These are phyloP conservation scores for Saccopteryx leptura DNA, from an alignment of 2,113 vertebrate species.

Conservation along the genomic window DNA sequence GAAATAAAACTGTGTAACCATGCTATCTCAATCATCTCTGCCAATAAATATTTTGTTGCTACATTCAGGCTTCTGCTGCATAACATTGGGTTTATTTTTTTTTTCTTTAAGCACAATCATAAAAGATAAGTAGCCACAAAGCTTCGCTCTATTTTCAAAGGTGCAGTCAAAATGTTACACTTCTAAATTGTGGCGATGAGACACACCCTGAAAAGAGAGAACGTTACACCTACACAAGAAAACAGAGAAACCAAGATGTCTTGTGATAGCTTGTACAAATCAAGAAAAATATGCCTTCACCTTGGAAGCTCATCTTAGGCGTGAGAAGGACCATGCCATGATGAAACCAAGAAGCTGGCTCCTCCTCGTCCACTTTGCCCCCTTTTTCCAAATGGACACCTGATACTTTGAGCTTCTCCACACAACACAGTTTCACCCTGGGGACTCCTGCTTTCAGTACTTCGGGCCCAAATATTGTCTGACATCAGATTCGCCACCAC, in stretches of 20 bases:
- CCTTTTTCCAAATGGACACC: neutral
- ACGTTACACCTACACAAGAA: conserved; percentile 12
- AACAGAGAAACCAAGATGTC: conserved; percentile 59
- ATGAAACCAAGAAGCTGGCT: neutral
- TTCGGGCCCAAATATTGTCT: neutral
- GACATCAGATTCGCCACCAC: neutral
- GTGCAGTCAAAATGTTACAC: conserved; percentile 59
- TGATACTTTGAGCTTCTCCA: neutral
- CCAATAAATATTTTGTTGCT: neutral
- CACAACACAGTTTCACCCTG: neutral
- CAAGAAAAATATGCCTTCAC: neutral
- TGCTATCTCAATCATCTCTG: neutral
- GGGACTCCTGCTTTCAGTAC: neutral
- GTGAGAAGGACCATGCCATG: neutral
- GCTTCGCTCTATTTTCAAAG: conserved; percentile 66
- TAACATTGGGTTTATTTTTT: neutral
- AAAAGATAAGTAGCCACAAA: conserved; percentile 63
- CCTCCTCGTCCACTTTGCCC: no score
- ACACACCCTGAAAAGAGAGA: conserved; percentile 71
- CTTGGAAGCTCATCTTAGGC: neutral
- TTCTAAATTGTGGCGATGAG: conserved; percentile 69
- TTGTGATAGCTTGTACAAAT: neutral
- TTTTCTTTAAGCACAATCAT: conserved; percentile 33
- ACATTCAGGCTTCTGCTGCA: neutral
- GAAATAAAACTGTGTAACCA: neutral